Base-by-base conservation (phyloP, 2,888 invertebrate genomes). In the Drosophila mercatorum region DNA sequence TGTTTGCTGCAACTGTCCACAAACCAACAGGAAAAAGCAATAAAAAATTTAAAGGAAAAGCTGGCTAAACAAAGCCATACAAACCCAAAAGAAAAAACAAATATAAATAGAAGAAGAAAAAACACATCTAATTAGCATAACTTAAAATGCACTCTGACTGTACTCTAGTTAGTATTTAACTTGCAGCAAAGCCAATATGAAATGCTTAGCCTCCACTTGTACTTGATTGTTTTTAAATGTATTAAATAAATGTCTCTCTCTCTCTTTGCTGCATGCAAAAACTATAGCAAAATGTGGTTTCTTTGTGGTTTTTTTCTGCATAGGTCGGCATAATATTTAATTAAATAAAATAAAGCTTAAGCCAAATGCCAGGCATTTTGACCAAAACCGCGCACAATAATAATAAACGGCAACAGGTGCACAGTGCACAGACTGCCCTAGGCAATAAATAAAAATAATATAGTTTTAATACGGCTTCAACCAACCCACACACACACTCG, bases 351-450 rank as follows among this genome's bases (percentile, higher is more conserved):
- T 26, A 22, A 11, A 11, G 17, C 36, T 17, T 46, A 5, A 36
- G 4, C n/a, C 17, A 10, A 8, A 41, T 26, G 7, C 2, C 34
- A 34, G 36, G 2, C 28, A 43, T 17, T n/a, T 22, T n/a, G 31
- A 8, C n/a, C 11, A 12, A 26, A 0, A 6, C 8, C 28, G 51
- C 36, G 36, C 49, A 26, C 22, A n/a, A 31, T 31, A 31, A 22
- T 5, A 67, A 22, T 11, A 14, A 41, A 17, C 56, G 17, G 72
- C 83, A 83, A 88, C 84, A 84, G 84, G 84, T 84, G 84, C 68
- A 67, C 28, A 51, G 61, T 84, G 84, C 68, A 67, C 28, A 51
- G 61, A 28, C 36, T 34, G 26, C n/a, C 36, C 31, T 1, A n/a
- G 55, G 34, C 47, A 69, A 69, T 41, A 41, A 49, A 57, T 57